Evolutionary conservation across 2,797 vertebrate species (phyloP).

Genomic region (Perdix hodgsoniae): DNA sequence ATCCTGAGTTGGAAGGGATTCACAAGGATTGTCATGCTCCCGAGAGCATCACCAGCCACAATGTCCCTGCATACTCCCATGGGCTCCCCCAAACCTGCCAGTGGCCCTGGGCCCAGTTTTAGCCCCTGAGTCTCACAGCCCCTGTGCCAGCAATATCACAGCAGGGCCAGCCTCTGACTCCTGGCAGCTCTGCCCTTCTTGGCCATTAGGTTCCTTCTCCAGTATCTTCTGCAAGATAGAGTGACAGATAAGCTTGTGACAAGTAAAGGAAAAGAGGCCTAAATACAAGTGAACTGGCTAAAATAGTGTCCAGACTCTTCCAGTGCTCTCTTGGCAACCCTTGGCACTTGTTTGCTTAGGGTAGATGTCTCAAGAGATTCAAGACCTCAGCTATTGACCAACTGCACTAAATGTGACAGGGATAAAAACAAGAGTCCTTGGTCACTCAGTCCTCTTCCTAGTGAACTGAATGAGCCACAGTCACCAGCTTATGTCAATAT

Average conservation of each 20-base stretch:
- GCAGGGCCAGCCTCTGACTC: not conserved
- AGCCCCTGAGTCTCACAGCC: not conserved
- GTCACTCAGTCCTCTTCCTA: not conserved
- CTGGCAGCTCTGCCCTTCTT: not conserved
- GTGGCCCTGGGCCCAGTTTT: not conserved
- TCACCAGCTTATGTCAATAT: not conserved
- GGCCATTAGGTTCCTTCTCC: not conserved
- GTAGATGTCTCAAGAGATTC: not conserved
- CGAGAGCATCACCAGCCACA: not conserved
- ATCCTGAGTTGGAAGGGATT: too few relatives aligned
- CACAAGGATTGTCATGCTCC: not conserved
- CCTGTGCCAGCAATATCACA: not conserved
- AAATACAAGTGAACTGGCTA: not conserved
- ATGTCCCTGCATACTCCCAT: not conserved
- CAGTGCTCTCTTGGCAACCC: not conserved
- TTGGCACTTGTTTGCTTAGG: not conserved
- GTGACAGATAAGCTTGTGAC: not conserved
- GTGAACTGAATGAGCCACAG: not conserved
- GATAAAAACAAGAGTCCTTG: not conserved
- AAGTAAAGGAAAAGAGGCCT: not conserved
- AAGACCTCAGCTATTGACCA: not conserved
- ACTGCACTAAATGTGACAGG: not conserved
- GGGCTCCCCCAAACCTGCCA: fast-evolving
- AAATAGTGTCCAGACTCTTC: not conserved
- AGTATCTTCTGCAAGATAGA: not conserved